Evolutionary conservation across 2,113 vertebrate genomes (phyloP).

Genomic region (Redunca redunca): DNA sequence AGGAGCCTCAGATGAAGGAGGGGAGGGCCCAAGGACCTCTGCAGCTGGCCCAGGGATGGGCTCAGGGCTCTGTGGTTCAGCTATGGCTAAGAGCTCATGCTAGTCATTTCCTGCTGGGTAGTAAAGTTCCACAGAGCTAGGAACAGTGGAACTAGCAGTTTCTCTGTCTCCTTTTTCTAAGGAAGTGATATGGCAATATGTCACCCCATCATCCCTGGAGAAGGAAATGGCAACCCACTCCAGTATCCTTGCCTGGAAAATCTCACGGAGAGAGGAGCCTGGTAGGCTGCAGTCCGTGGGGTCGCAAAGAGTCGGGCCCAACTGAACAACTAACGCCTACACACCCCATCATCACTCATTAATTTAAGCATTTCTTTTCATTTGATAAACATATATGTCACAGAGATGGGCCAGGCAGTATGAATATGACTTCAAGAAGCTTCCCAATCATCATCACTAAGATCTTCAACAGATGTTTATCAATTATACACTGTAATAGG

Average conservation of each 20-base stretch:
- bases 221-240: neutral
- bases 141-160: neutral
- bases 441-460: neutral
- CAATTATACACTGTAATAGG: neutral
- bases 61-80: neutral
- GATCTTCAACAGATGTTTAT: neutral
- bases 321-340: neutral
- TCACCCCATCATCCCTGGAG: neutral
- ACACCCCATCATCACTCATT: neutral
- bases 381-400: neutral
- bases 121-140: neutral
- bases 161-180: neutral
- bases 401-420: neutral
- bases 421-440: neutral
- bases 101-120: neutral
- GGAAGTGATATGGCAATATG: neutral
- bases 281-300: neutral
- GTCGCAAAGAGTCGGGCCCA: neutral
- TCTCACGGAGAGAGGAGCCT: neutral
- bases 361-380: neutral
- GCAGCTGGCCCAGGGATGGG: neutral
- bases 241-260: neutral
- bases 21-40: neutral
- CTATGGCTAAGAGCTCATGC: neutral
- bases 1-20: neutral